These are phyloP conservation scores for Dexiosoma caninum DNA, from an alignment of 2,888 invertebrate species.

Conservation along the genomic window DNA sequence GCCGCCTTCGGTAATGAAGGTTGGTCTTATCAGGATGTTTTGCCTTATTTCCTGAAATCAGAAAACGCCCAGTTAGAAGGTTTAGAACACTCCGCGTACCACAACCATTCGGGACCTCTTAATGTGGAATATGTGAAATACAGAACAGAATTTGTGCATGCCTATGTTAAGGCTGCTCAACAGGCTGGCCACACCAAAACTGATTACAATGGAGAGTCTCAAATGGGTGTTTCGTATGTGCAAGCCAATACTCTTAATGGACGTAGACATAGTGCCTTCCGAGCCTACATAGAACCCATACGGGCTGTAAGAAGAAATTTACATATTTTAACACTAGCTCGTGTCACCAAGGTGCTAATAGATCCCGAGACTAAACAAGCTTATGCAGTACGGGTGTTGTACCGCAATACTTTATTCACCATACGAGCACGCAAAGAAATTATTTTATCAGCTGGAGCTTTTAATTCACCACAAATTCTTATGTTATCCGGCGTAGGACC, in stretches of 20 bases:
- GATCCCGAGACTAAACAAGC: conserved; percentile 82
- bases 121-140: conserved; percentile 81
- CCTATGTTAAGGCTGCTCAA: conserved; percentile 82
- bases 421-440: conserved; percentile 86
- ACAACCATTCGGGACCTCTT: conserved; percentile 81
- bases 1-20: conserved; percentile 84
- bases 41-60: conserved; percentile 82
- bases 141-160: conserved; percentile 78
- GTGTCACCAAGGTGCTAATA: conserved; percentile 84
- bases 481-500: conserved; percentile 89
- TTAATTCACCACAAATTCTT: conserved; percentile 92
- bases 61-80: conserved; percentile 78
- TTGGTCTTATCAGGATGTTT: conserved; percentile 83
- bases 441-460: conserved; percentile 90
- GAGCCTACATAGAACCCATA: conserved; percentile 82
- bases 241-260: conserved; percentile 82
- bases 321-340: conserved; percentile 82
- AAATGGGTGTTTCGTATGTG: conserved; percentile 83
- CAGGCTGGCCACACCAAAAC: conserved; percentile 83
- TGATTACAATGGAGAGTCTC: conserved; percentile 84
- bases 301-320: conserved; percentile 80
- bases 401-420: conserved; percentile 78
- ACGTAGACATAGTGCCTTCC: conserved; percentile 82
- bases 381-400: conserved; percentile 83
- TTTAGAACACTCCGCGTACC: conserved; percentile 79